Conservation (phyloP, 2,888 invertebrate species). For the Pandemis heparana region DNA sequence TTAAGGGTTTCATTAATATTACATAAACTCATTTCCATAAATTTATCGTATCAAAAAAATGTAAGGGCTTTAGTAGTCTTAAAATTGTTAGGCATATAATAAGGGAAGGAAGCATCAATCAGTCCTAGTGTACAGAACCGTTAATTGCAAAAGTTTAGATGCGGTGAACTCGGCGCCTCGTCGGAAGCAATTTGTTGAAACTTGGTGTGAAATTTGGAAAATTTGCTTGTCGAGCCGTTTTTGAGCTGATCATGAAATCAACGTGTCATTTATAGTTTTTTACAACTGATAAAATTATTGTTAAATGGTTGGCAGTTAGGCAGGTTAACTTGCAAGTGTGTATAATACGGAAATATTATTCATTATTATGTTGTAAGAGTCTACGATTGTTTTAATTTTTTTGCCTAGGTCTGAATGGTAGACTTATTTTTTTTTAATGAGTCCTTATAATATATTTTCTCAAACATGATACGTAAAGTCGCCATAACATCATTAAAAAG, state of each 20-base stretch:
- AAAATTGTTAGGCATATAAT: slow-evolving; percentile 35
- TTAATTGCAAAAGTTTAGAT: slow-evolving; percentile 45
- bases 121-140: slow-evolving; percentile 38
- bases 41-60: slow-evolving; percentile 6
- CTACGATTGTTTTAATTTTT: background rate
- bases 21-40: background rate
- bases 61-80: slow-evolving; percentile 12
- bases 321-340: too few relatives aligned
- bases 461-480: too few relatives aligned
- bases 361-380: background rate
- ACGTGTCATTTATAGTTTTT: background rate
- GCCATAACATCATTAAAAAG: too few relatives aligned
- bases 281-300: background rate
- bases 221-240: slow-evolving; percentile 36
- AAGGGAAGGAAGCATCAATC: slow-evolving; percentile 43
- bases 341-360: too few relatives aligned
- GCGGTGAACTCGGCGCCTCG: slow-evolving; percentile 40
- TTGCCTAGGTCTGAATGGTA: too few relatives aligned
- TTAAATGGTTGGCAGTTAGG: too few relatives aligned
- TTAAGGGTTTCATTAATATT: background rate
- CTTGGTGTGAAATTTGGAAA: slow-evolving; percentile 39
- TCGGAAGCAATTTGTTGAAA: slow-evolving; percentile 44
- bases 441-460: too few relatives aligned
- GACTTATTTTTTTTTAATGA: background rate
- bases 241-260: slow-evolving; percentile 22